Conservation (phyloP, 2,113 vertebrate genomes). For the Dipodomys merriami region DNA sequence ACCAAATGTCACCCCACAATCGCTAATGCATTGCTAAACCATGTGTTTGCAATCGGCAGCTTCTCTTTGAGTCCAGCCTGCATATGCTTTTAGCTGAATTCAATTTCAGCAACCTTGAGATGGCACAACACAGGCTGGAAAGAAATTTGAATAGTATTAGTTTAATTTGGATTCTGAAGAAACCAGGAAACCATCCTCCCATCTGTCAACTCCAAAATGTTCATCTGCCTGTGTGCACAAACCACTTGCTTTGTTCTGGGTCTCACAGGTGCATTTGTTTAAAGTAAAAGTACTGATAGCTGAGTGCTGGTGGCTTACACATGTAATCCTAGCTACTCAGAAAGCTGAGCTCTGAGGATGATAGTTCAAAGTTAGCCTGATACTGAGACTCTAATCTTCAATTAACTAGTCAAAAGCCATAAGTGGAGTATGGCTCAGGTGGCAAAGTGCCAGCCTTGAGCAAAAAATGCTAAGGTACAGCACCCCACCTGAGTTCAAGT, state of each 20-base stretch:
- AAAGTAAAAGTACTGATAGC: neutral
- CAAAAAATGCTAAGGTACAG: no score
- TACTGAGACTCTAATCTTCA: no score
- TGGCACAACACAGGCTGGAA: conserved; percentile 60
- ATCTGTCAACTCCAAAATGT: conserved; percentile 35
- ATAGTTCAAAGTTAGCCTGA: no score
- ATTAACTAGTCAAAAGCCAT: no score
- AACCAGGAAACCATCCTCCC: conserved; percentile 52
- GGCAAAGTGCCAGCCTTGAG: no score
- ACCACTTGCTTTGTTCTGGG: neutral
- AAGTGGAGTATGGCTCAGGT: no score
- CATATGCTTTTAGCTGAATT: conserved; percentile 81
- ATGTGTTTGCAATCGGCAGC: conserved; percentile 84
- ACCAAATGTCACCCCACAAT: conserved; percentile 62
- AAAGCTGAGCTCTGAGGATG: no score
- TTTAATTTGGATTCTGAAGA: conserved; percentile 43
- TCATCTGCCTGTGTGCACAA: conserved; percentile 27
- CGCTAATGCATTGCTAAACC: conserved; percentile 64
- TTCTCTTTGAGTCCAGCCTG: conserved; percentile 65
- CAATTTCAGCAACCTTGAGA: conserved; percentile 77
- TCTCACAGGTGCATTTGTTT: accelerated
- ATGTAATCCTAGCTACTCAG: no score
- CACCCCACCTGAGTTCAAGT: no score
- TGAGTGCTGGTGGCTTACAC: no score
- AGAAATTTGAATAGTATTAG: conserved; percentile 72